Evolutionary conservation across 2,888 invertebrate genomes (phyloP).

Genomic region (Ypsolopha sequella): DNA sequence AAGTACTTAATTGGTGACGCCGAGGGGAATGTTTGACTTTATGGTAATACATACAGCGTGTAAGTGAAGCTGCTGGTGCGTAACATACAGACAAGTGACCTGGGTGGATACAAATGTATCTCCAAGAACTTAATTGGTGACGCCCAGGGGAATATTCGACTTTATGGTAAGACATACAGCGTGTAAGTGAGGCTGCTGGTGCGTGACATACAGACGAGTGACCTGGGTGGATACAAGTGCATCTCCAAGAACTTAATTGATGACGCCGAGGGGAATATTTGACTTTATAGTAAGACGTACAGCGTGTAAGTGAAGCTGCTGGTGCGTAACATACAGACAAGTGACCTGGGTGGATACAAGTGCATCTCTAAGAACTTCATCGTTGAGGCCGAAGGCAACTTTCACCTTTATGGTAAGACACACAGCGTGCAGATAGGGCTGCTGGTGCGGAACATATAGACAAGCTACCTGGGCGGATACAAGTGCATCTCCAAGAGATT

Average conservation of each 20-base stretch:
- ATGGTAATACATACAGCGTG: conserved; percentile 74
- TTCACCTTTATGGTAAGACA: conserved; percentile 86
- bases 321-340: conserved; percentile 79
- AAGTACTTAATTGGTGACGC: conserved; percentile 94
- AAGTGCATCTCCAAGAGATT: conserved; percentile 94
- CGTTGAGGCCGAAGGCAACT: conserved; percentile 91
- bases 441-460: conserved; percentile 79
- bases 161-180: conserved; percentile 75
- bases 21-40: conserved; percentile 88
- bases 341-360: conserved; percentile 88
- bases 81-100: conserved; percentile 80
- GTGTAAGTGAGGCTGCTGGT: conserved; percentile 87
- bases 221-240: conserved; percentile 91
- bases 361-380: conserved; percentile 95
- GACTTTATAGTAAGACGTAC: conserved; percentile 78
- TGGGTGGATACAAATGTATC: conserved; percentile 92
- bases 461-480: conserved; percentile 86
- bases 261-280: conserved; percentile 89
- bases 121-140: conserved; percentile 94
- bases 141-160: conserved; percentile 88
- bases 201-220: conserved; percentile 78
- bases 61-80: conserved; percentile 85
- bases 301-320: conserved; percentile 83
- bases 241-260: conserved; percentile 94
- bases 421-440: conserved; percentile 87